Base-by-base conservation (phyloP, 2,113 vertebrate genomes). In the Chinchilla lanigera region DNA sequence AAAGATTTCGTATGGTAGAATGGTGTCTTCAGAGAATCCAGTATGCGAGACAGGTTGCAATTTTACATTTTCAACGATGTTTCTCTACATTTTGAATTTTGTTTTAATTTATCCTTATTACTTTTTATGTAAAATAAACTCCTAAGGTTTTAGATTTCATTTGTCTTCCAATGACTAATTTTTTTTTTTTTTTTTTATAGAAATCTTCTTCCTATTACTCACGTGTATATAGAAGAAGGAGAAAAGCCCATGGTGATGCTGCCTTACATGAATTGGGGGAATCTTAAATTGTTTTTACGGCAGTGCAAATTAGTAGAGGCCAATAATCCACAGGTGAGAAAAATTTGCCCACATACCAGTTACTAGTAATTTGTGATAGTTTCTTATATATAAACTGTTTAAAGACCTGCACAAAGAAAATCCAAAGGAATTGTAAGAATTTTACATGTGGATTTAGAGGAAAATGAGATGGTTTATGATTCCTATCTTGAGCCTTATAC, bases 261-360 rank as follows among this genome's bases (percentile, higher is more conserved):
- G 98, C 99, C 99, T 0, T 99, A 99, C 97, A 99, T 99, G 99
- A 99, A 99, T 80, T 99, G 99, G 99, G 99, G 99, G n/a, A 99
- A 99, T 98, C 99, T 99, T 69, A 99, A 99, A 96, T 99, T 99
- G 44, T 99, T 99, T 98, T 98, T 99, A 98, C 98, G 99, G 67
- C 99, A 99, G 97, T 99, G 99, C 99, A 99, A 99, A 98, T 98
- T 99, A 97, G 99, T 99, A 16, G 99, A 99, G 98, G 99, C 99
- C 67, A 99, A 99, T 98, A 99, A 99, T 97, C 99, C 99, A 86
- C 99, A 99, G 99, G 99, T 99, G 98, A 96, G 54, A 97, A 93
- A 87, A 85, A 87, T 65, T 87, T 96, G 38, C 82, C 71, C 86
- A 65, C 41, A 71, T 92, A 41, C 19, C 30, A 73, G 0, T 65